Conservation (phyloP, 2,797 vertebrate genomes). For the Rousettus madagascariensis region DNA sequence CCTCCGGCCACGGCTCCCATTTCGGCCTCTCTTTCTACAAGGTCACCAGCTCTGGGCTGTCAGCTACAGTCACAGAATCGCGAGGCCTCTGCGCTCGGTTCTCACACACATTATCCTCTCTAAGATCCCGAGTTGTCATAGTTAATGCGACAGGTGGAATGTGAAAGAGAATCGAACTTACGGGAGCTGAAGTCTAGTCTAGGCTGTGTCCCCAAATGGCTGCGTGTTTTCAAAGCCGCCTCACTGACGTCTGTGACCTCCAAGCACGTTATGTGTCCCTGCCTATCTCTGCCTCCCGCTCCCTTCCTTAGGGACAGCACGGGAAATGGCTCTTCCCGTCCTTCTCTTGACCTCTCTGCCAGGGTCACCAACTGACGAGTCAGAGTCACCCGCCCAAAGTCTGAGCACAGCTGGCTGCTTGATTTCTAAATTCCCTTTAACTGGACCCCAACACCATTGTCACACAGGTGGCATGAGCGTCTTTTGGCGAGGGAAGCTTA, state of each 20-base stretch:
- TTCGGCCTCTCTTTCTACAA: not conserved
- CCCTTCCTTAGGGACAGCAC: not conserved
- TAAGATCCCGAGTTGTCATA: not conserved
- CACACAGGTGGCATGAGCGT: not conserved
- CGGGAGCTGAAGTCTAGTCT: not conserved
- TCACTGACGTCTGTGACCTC: not conserved
- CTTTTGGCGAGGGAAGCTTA: not conserved
- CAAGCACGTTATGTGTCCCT: not conserved
- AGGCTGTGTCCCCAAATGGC: not conserved
- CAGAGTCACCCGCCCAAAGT: not conserved
- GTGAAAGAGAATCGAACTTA: not conserved
- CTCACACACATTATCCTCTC: not conserved
- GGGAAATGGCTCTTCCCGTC: not conserved
- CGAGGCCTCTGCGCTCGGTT: not conserved
- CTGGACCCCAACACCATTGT: not conserved
- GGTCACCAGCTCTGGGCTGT: not conserved
- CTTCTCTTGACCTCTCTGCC: not conserved
- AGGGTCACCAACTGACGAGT: not conserved
- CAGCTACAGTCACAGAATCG: not conserved
- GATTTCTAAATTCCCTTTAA: not conserved
- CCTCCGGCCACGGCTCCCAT: rapidly evolving
- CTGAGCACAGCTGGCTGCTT: not conserved
- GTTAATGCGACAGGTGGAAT: not conserved
- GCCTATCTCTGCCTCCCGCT: not conserved
- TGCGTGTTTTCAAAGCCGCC: not conserved